Conservation (phyloP, 2,113 vertebrate species). For the Anser brachyrhynchus region DNA sequence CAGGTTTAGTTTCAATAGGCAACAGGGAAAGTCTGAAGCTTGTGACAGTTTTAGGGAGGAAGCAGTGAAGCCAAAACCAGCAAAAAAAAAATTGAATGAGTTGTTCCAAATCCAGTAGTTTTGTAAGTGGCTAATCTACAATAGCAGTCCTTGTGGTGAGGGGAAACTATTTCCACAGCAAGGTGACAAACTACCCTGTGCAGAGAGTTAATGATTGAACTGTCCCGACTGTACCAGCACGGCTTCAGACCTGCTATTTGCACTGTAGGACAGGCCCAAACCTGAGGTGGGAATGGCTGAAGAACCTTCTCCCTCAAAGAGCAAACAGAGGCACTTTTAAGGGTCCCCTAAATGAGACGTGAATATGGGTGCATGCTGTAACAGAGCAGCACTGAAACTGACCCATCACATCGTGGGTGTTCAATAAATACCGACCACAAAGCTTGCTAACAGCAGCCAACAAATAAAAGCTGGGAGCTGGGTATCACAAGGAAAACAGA, state of each 20-base stretch:
- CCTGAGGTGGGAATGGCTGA: background rate
- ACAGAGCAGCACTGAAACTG: background rate
- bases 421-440: background rate
- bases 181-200: background rate
- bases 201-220: background rate
- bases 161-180: slow-evolving; percentile 5
- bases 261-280: background rate
- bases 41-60: background rate
- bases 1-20: background rate
- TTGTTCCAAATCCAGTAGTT: background rate
- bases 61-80: background rate
- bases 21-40: background rate
- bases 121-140: background rate
- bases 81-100: background rate
- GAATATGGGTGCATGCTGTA: background rate
- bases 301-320: background rate
- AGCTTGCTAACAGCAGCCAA: background rate
- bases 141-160: background rate
- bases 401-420: background rate
- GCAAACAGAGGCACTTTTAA: background rate
- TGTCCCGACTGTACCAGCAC: background rate
- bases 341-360: background rate
- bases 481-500: background rate
- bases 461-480: background rate
- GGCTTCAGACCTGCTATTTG: background rate